Base-by-base conservation (phyloP, 2,113 vertebrate genomes). In the Phrynosoma platyrhinos region DNA sequence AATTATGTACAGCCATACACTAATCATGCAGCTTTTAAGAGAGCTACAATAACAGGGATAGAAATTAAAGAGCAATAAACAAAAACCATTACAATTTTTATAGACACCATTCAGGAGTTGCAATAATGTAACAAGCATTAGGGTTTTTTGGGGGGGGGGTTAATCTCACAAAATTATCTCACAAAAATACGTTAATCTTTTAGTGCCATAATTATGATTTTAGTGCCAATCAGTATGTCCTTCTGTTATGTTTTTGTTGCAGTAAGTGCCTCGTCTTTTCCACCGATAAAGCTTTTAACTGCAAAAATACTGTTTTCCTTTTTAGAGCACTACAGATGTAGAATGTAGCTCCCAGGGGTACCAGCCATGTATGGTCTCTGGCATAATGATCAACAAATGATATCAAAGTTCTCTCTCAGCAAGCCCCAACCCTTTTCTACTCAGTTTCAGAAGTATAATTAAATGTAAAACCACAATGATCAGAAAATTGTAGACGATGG, bases 21-120 rank as follows among this genome's bases (percentile, higher is more conserved):
- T 1, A 32, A 82, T 83, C 14, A 4, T 69, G 1, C 27, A 92
- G 42, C 47, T 85, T 75, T 53, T 89, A 66, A 84, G 1, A 90
- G 58, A 62, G 74, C 42, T 8, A 1, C 0, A 84, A 21, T 87
- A 89, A 53, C 1, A 52, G 1, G 47, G 25, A 85, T 77, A 27
- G 9, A n/a, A n/a, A 77, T 72, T 4, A 25, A 83, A 83, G 82
- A 14, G 20, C 21, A 81, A 64, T 64, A 40, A 78, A 1, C 20
- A 78, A 47, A 66, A 8, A 20, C 25, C 20, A 78, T 2, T 79
- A 9, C 78, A 77, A 23, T 21, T 9, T 78, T 66, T 78, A 77
- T 20, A 76, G 52, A 6, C 12, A 40, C 53, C n/a, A 68, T 12
- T 79, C 23, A 36, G 40, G 21, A 36, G 62, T 53, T 47, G 20